phyloP scores from a whole-genome alignment of 2,113 vertebrate species.

The Oncorhynchus nerka region DNA sequence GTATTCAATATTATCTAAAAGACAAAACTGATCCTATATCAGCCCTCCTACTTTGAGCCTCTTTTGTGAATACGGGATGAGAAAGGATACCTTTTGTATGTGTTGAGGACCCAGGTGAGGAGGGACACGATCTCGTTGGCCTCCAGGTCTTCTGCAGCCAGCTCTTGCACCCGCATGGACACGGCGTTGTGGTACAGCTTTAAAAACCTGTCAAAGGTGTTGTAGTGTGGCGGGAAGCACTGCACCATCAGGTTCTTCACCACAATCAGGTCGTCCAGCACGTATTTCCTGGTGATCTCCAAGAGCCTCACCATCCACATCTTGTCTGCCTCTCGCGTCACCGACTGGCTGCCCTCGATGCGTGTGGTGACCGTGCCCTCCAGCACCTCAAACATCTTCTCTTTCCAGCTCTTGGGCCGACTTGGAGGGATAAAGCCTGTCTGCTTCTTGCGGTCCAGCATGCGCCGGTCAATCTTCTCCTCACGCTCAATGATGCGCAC shows the following conservation, averaged over 20 bases:
- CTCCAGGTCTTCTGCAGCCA: slow-evolving; percentile 89
- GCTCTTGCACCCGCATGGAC: slow-evolving; percentile 84
- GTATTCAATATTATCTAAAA: too few species aligned
- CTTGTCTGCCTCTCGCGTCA: slow-evolving; percentile 90
- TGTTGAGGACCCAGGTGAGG: slow-evolving; percentile 94
- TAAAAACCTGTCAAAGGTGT: slow-evolving; percentile 86
- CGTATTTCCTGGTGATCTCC: slow-evolving; percentile 91
- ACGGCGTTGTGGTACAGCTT: slow-evolving; percentile 87
- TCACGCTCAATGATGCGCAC: slow-evolving; percentile 96
- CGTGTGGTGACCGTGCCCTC: slow-evolving; percentile 87
- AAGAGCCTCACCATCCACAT: slow-evolving; percentile 98
- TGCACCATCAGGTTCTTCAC: slow-evolving; percentile 92
- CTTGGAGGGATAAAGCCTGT: slow-evolving; percentile 92
- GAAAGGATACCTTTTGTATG: slow-evolving; percentile 83
- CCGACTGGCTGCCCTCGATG: slow-evolving; percentile 91
- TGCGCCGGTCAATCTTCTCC: slow-evolving; percentile 90
- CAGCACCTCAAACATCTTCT: slow-evolving; percentile 83
- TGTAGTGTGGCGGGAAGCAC: slow-evolving; percentile 90
- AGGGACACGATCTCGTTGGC: slow-evolving; percentile 96
- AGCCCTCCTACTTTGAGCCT: too few species aligned
- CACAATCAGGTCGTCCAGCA: slow-evolving; percentile 88
- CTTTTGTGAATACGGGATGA: too few species aligned
- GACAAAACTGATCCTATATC: too few species aligned
- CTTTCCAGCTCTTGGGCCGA: slow-evolving; percentile 93
- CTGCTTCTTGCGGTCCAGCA: slow-evolving; percentile 92